Evolutionary conservation across 2,797 vertebrate species (phyloP).

Genomic region (Morelia viridis): DNA sequence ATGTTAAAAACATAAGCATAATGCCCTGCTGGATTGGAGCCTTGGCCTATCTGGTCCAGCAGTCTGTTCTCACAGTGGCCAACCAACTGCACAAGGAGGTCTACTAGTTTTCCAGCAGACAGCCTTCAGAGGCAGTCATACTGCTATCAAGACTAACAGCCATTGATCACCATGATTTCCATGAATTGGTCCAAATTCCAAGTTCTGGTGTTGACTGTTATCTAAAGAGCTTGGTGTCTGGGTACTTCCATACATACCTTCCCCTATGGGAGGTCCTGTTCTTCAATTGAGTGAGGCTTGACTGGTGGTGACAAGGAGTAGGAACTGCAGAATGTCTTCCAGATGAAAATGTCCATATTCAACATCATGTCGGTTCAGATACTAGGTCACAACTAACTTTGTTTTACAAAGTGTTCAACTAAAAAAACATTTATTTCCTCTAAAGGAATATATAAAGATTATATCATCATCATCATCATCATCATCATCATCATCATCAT

Average conservation of each 20-base stretch:
- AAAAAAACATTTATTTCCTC: neutral
- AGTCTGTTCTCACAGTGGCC: neutral
- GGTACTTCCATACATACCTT: too few relatives aligned
- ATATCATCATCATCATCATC: too few relatives aligned
- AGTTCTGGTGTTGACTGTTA: neutral
- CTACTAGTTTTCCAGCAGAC: neutral
- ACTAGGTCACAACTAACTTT: neutral
- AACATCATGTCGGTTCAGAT: neutral
- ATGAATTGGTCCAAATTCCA: neutral
- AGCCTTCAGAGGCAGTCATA: neutral
- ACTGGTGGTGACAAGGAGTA: neutral
- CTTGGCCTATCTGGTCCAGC: neutral
- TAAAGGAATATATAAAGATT: too few relatives aligned
- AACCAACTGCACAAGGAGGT: neutral
- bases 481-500: too few relatives aligned
- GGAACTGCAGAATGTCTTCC: neutral
- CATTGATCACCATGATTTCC: neutral
- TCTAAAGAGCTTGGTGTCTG: neutral
- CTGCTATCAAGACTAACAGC: neutral
- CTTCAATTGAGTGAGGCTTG: neutral
- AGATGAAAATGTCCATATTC: neutral
- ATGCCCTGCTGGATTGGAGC: neutral
- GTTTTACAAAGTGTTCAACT: neutral
- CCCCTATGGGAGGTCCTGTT: neutral
- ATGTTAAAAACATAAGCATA: neutral